These are phyloP conservation scores for Leptobrachium leishanense DNA, from an alignment of 2,113 vertebrate species.

Conservation along the genomic window DNA sequence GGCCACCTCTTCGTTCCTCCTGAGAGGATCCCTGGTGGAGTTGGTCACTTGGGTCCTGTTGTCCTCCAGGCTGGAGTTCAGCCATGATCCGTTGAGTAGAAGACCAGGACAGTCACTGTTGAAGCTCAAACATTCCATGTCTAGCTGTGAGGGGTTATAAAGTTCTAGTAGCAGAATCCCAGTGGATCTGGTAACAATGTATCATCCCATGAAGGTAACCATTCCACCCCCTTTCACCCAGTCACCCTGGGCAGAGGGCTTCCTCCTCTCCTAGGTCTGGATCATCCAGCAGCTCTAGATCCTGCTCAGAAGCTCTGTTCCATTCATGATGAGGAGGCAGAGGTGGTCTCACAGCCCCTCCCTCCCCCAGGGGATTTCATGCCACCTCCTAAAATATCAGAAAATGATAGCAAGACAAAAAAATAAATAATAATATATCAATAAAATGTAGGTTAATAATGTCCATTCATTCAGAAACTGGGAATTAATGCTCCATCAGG, in stretches of 20 bases:
- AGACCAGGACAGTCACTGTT: constrained; percentile 48
- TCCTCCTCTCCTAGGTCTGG: background rate
- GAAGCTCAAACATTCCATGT: constrained; percentile 57
- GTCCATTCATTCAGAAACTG: background rate
- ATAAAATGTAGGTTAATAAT: background rate
- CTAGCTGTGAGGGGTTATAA: constrained; percentile 10
- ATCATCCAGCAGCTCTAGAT: background rate
- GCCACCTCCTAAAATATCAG: background rate
- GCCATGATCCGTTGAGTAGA: constrained; percentile 68
- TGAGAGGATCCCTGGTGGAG: constrained; percentile 71
- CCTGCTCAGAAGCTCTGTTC: background rate
- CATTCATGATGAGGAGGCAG: constrained; percentile 17
- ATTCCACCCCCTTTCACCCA: background rate
- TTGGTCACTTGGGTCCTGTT: constrained; percentile 66
- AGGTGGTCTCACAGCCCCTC: constrained; percentile 32
- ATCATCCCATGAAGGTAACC: background rate
- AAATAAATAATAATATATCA: background rate
- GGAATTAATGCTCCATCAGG: background rate
- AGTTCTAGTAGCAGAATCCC: background rate
- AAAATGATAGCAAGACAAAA: background rate
- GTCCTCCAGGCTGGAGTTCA: constrained; percentile 62
- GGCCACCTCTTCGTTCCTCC: constrained; percentile 90
- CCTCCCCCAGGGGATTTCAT: constrained; percentile 1
- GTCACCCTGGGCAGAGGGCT: background rate
- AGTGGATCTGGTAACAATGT: background rate